Percentiles rank a stretch among this genome's conserved stretches.
Evolutionary conservation across 2,113 vertebrate species (phyloP).

Genomic region (Aythya baeri): DNA sequence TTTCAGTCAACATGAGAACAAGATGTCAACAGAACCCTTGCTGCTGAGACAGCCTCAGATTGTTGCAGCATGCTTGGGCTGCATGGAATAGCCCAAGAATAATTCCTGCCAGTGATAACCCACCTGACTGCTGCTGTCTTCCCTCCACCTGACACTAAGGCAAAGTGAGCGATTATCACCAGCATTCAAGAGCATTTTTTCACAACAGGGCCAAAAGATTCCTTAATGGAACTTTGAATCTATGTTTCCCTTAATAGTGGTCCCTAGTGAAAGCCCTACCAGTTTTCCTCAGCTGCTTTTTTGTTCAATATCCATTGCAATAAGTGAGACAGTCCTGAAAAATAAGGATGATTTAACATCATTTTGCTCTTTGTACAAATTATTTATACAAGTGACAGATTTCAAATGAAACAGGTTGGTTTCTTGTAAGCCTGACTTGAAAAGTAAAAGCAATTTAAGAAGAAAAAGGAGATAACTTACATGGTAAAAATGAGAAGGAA

Average conservation of each 20-base stretch:
- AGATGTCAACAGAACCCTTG: too few relatives aligned
- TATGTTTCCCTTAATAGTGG: accelerated
- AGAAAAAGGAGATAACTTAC: not conserved
- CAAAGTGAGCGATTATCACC: not conserved
- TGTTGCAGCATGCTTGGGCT: not conserved
- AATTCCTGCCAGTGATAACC: not conserved
- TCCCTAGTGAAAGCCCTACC: not conserved
- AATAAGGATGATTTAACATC: not conserved
- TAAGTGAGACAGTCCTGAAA: not conserved
- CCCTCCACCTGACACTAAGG: not conserved
- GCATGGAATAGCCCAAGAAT: not conserved
- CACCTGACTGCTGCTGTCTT: not conserved
- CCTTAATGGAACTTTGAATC: not conserved
- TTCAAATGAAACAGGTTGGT: not conserved
- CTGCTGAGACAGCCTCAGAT: not conserved
- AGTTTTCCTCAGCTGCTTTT: not conserved
- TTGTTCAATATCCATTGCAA: not conserved
- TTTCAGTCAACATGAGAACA: not conserved
- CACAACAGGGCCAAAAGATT: not conserved
- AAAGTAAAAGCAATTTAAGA: not conserved
- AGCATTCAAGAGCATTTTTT: not conserved
- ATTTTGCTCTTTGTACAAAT: not conserved
- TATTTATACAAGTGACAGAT: not conserved
- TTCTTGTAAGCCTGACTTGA: not conserved
- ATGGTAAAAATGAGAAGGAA: not conserved